These are phyloP conservation scores for Apotomis capreana DNA, from an alignment of 2,888 invertebrate species.

Conservation along the genomic window DNA sequence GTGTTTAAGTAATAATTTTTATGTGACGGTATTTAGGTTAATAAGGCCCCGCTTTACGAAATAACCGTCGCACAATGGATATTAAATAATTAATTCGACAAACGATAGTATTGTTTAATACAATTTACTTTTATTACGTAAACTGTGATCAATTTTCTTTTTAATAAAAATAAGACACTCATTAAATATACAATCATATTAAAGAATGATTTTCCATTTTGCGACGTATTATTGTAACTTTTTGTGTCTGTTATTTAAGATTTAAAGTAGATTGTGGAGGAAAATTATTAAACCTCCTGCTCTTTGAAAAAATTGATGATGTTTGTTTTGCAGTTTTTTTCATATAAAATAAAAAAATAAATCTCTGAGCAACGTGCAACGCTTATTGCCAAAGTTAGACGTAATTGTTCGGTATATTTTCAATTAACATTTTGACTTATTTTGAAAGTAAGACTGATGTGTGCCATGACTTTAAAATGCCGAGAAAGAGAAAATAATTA, in stretches of 20 bases:
- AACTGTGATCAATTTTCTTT: too few species aligned
- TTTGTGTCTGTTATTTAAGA: too few species aligned
- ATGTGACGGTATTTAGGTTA: background rate
- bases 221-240: too few species aligned
- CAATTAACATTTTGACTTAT: conserved; percentile 5
- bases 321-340: background rate
- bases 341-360: conserved; percentile 23
- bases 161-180: too few species aligned
- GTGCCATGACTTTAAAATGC: conserved; percentile 48
- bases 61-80: background rate
- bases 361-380: background rate
- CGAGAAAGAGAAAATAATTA: background rate
- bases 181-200: too few species aligned
- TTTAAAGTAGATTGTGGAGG: too few species aligned
- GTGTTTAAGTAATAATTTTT: conserved; percentile 7
- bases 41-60: conserved; percentile 16
- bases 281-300: too few species aligned
- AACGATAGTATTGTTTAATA: background rate
- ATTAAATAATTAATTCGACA: background rate
- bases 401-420: conserved; percentile 21
- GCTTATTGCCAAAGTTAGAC: conserved; percentile 22
- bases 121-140: background rate
- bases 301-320: too few species aligned
- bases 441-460: conserved; percentile 52
- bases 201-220: too few species aligned